A percentile compares a stretch with the other conserved stretches of the same genome.
Conservation (phyloP, 2,113 vertebrate species). For the Cyanistes caeruleus region DNA sequence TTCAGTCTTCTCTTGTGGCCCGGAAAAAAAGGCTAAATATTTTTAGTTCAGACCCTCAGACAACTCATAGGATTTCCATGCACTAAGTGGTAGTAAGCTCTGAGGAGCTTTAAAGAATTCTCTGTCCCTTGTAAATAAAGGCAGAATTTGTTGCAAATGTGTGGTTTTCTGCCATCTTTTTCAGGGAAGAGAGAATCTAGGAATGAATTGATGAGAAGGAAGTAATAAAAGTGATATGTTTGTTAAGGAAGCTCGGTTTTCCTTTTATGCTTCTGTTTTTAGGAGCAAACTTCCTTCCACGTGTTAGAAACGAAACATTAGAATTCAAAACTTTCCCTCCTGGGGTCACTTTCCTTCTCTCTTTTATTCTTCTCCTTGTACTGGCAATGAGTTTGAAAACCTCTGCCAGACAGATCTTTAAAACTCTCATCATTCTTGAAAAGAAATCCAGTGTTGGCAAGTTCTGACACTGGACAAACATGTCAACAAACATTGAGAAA, state of each 20-base stretch:
- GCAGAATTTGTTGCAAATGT: background rate
- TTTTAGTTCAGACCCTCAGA: background rate
- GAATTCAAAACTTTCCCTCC: constrained; percentile 10
- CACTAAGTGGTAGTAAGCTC: background rate
- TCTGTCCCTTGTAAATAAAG: background rate
- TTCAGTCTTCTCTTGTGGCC: background rate
- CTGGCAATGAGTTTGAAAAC: constrained; percentile 18
- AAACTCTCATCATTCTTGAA: constrained; percentile 34
- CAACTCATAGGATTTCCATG: background rate
- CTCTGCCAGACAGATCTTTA: constrained; percentile 6
- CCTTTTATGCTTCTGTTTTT: background rate
- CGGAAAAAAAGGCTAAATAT: background rate
- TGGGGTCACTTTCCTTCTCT: background rate
- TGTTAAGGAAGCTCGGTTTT: background rate
- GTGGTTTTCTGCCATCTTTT: background rate
- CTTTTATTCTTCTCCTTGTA: background rate
- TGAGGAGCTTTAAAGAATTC: background rate
- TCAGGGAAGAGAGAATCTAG: background rate
- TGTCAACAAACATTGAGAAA: background rate
- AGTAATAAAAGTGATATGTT: constrained; percentile 35
- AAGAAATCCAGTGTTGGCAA: constrained; percentile 42
- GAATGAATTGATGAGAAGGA: constrained; percentile 1
- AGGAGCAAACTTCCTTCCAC: background rate
- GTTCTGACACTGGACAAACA: background rate
- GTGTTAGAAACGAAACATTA: constrained; percentile 5